These are phyloP conservation scores for Sakesphorus luctuosus DNA, from an alignment of 2,113 vertebrate species.

Conservation along the genomic window DNA sequence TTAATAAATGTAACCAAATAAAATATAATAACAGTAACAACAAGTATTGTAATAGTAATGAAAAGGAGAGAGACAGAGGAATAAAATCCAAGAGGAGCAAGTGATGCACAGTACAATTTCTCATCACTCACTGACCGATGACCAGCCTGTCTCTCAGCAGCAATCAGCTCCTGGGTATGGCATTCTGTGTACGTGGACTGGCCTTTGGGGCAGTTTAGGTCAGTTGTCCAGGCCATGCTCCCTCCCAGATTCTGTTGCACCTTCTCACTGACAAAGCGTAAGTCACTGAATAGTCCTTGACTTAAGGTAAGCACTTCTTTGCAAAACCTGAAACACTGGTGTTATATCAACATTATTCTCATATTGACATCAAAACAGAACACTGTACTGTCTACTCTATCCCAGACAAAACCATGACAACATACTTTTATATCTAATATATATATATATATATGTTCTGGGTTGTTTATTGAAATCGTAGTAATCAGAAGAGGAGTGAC, in stretches of 20 bases:
- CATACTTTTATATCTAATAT: not conserved
- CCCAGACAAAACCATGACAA: not conserved
- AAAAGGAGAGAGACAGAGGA: not conserved
- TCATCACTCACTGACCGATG: fast-evolving
- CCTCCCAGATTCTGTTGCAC: not conserved
- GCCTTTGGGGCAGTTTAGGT: not conserved
- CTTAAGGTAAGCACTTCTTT: not conserved
- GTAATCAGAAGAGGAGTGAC: not conserved
- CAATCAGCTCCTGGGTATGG: not conserved
- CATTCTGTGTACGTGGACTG: too few relatives aligned
- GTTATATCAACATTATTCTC: not conserved
- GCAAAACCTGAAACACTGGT: not conserved
- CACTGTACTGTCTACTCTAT: not conserved
- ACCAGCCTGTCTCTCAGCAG: not conserved
- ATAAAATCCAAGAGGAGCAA: not conserved
- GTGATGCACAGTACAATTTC: not conserved
- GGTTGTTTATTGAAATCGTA: not conserved
- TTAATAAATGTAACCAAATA: not conserved
- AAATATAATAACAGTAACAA: not conserved
- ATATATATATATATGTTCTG: not conserved
- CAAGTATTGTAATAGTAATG: not conserved
- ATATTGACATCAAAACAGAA: not conserved
- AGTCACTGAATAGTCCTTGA: too few relatives aligned
- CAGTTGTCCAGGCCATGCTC: fast-evolving
- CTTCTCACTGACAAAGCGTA: not conserved